Evolutionary conservation across 2,113 vertebrate genomes (phyloP), one percentile per base, ranked within the genome.

Genomic region (Asarcornis scutulata): DNA sequence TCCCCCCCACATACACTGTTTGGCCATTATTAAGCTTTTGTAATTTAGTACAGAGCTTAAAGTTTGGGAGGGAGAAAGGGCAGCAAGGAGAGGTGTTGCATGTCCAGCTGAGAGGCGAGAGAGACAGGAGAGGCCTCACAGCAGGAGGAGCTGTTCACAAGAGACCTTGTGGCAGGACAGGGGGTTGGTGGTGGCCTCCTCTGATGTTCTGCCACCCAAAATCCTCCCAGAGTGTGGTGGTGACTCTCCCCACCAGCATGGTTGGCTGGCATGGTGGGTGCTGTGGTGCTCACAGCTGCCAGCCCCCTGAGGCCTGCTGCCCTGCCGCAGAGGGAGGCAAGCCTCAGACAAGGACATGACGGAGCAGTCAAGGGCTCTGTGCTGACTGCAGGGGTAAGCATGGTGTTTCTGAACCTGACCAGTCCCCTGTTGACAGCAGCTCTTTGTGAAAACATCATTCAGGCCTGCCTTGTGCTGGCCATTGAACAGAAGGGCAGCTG

Each of bases 281-380:
- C 62, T 20, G 26, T 26, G 23, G 25, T 40, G 18, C 17, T 29
- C 62, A 5, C 62, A 64, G 38, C 38, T 64, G 25, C 62, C 38
- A 26, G 17, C 26, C 62, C 34, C 62, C 26, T 29, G 38, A 11
- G 18, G 38, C 38, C 62, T 40, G 38, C 40, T 38, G 36, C 12
- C 6, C 62, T 64, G 38, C 13, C 11, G 62, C 17, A 40, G 38
- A 29, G 17, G 17, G 27, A 29, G 62, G 62, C 36, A 64, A 26
- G 6, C 34, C 14, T 80, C 5, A 2, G 44, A 27, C 12, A 72
- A 42, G 6, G 38, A 31, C 25, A 4, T 1, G 2, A 21, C 0
- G 2, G 55, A 77, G n/a, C 34, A 56, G 64, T 10, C 69, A 25
- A 21, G 77, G 85, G 44, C n/a, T 83, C 58, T 29, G 8, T n/a